Base-by-base conservation (phyloP, 2,797 vertebrate species). In the Toxotes lorentzi region DNA sequence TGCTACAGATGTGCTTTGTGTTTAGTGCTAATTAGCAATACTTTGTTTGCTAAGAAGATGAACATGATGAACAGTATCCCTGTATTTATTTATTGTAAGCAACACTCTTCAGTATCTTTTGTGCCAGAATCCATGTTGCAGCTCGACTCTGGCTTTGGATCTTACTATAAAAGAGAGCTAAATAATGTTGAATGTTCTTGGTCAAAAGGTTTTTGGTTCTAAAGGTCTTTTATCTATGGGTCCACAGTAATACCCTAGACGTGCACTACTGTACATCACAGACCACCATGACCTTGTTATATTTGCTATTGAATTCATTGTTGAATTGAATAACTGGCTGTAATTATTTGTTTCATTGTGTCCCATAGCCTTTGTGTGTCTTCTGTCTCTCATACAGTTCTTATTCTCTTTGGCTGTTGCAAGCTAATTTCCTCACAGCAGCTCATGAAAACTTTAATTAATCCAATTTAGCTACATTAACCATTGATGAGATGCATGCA, bases 371-470 rank as follows among this genome's bases (percentile, higher is more conserved):
- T 66, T 2, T 7, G 3, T 41, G 32, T n/a, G n/a, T 35, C 19
- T 16, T 53, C 27, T 32, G 7, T 43, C 27, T 54, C 30, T 62
- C 47, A 43, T 34, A 7, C 13, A 38, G 4, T n/a, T 32, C 45
- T 59, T 34, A 65, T 70, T 66, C 30, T 56, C 40, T 76, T 72
- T 73, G 27, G 47, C 35, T 61, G 23, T 27, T 60, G 35, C 0
- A 53, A 64, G 38, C n/a, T 59, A 59, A 66, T 73, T 75, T 54
- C 45, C 40, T 72, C 63, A 50, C 59, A 78, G 79, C 40, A 54
- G 48, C 32, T 73, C 24, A 74, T 64, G 24, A 60, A 64, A 68
- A 53, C 4, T 45, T 48, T 27, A 65, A 53, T 45, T 32, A 60
- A 47, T 56, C 51, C 56, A 56, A 76, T 84, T 77, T 60, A 70